Evolutionary conservation across 2,797 vertebrate genomes (phyloP), one percentile per base, ranked within the genome.

Genomic region (Manis pentadactyla): DNA sequence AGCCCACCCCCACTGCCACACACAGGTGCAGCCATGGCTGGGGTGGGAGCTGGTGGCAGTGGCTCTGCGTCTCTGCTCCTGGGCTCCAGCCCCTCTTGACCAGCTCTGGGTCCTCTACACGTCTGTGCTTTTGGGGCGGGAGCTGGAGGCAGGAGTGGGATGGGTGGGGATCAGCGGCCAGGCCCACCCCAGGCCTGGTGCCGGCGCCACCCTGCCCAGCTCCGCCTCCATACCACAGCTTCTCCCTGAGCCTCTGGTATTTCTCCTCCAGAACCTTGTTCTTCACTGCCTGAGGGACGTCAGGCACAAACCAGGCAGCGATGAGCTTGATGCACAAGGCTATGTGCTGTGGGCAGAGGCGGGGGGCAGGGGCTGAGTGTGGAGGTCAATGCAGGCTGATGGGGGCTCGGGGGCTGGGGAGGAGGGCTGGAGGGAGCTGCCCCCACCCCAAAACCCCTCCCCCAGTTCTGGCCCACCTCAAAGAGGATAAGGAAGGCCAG

Each of bases 401-500:
- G 15, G 25, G 55, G 49, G 8, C 18, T 31, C 9, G 12, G 27
- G 11, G 37, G 1, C 66, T 5, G 0, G 31, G 34, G 31, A 78
- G 46, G 25, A 68, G 21, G 63, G 5, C 37, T 25, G 8, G 18
- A 57, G 63, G 17, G 69, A 42, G 6, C 55, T 0, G 27, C 64
- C 49, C 25, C 29, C 1, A 0, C 39, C 13, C n/a, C 9, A 2
- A 9, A 11, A 4, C 9, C 39, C 13, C 53, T 1, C 0, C 51
- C 53, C 55, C 0, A 8, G 37, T 4, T 13, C 68, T 1, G 13
- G 21, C 94, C 46, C 89, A 99, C 99, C 99, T 99, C 99, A 25
- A 99, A 99, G 95, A 99, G 93, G 96, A 99, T 99, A 86, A 99
- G 99, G 90, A 99, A 99, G 61, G 98, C 99, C 46, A 99, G 99